Base-by-base conservation (phyloP, 1,140 invertebrate species). In the Thereuonema tuberculata region DNA sequence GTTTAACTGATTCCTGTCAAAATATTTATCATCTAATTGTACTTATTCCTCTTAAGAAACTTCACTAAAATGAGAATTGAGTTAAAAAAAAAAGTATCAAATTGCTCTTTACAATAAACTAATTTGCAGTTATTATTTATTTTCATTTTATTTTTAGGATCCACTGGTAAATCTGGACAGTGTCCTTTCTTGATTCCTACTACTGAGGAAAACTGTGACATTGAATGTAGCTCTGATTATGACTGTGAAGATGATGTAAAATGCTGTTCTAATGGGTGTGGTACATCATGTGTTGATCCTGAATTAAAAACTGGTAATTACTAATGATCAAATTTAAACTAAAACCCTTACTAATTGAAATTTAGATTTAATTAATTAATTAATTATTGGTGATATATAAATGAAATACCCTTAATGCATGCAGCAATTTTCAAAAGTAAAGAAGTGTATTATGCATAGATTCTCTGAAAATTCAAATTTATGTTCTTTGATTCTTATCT, bases 181-280 rank as follows among this genome's bases (percentile, higher is more conserved):
- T 91, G 87, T 66, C 87, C 87, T 0, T 89, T 86, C 66, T 69
- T 89, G 27, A 81, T 89, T 14, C 87, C 87, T 12, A 61, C 64
- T 9, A 79, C 72, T 12, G 73, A 72, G 15, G 80, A 79, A 3
- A 74, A 81, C 47, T 91, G 87, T 67, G 84, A 87, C 65, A 80
- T 85, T 64, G 80, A 84, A 66, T 91, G 88, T 65, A 81, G 80
- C 25, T 80, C 78, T 0, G 87, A 92, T 73, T 76, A 81, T 2
- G 83, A 87, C 59, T 91, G 88, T 66, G 78, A 80, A 1, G 77
- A 78, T 0, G 74, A 74, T 0, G 75, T 79, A 37, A 82, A 86
- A 60, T 92, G 88, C 70, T 92, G 88, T 67, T 86, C 85, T 1
- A 89, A 88, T 48, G 87, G 87, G 37, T 92, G 87, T 67, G 87